Base-by-base conservation (phyloP, 2,888 invertebrate genomes). In the Parelbella ahira region DNA sequence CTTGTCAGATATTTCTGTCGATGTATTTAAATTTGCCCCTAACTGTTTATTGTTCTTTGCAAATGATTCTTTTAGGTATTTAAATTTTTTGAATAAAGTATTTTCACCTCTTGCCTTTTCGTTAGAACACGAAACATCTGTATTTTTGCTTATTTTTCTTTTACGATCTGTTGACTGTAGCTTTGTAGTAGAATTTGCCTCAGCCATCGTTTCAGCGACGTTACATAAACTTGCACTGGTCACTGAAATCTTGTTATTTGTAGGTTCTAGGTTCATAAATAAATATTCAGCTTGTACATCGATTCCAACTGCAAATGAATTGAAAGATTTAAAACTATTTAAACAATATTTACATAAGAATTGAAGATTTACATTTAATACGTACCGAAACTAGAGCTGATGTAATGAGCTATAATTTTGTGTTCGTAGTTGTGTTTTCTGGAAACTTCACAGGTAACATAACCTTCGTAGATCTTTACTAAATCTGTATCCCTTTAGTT, bases 281-380 rank as follows among this genome's bases (percentile, higher is more conserved):
- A 58, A 8, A 49, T 73, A 80, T 58, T 82, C 79, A 42, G 68
- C 63, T 9, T 76, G 65, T 2, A 58, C 72, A 54, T 90, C 90
- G 11, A 90, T 73, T 1, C 90, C 90, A 55, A 87, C 90, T 90
- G 63, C 34, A 86, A n/a, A n/a, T n/a, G n/a, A n/a, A n/a, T n/a
- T n/a, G n/a, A n/a, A n/a, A n/a, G n/a, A n/a, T n/a, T n/a, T n/a
- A n/a, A n/a, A n/a, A n/a, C n/a, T n/a, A n/a, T n/a, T n/a, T n/a
- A n/a, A n/a, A n/a, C n/a, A n/a, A n/a, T n/a, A n/a, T n/a, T n/a
- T n/a, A n/a, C n/a, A n/a, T n/a, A n/a, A n/a, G n/a, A n/a, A n/a
- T n/a, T n/a, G n/a, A n/a, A n/a, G n/a, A n/a, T n/a, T 15, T 15
- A 15, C 4, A 11, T 8, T 7, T 18, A 4, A n/a, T 29, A 29